Evolutionary conservation across 1,140 invertebrate species (phyloP).

Genomic region (Whitmania pigra): DNA sequence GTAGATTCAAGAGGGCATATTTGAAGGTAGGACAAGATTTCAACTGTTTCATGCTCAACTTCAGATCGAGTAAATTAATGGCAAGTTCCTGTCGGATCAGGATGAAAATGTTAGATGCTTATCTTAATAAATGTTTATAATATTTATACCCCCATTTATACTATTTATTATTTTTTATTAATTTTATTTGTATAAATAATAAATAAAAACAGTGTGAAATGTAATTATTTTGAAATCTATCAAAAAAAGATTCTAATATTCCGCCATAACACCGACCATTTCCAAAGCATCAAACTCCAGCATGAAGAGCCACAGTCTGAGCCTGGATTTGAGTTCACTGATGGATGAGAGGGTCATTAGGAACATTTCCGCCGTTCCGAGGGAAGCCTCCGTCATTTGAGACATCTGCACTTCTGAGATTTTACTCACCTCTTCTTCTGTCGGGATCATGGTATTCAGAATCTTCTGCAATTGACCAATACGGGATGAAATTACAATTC

Average conservation of each 20-base stretch:
- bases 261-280: conserved; percentile 55
- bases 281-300: conserved; percentile 93
- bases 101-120: too few relatives aligned
- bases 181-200: too few relatives aligned
- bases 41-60: conserved; percentile 76
- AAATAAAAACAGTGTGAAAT: too few relatives aligned
- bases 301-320: conserved; percentile 96
- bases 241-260: too few relatives aligned
- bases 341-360: conserved; percentile 87
- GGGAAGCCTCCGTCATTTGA: conserved; percentile 73
- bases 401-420: conserved; percentile 87
- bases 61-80: conserved; percentile 93
- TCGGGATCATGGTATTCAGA: conserved; percentile 84
- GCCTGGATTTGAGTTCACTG: conserved; percentile 78
- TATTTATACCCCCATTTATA: too few relatives aligned
- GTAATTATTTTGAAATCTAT: too few relatives aligned
- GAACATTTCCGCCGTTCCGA: conserved; percentile 96
- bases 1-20: conserved; percentile 76
- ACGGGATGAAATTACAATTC: too few relatives aligned
- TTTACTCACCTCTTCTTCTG: conserved; percentile 84
- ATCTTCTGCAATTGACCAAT: conserved; percentile 60
- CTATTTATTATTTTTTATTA: too few relatives aligned
- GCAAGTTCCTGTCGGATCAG: conserved; percentile 65
- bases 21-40: conserved; percentile 75
- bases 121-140: too few relatives aligned